These are phyloP conservation scores for Pungitius pungitius DNA, from an alignment of 2,113 vertebrate species.

Conservation along the genomic window DNA sequence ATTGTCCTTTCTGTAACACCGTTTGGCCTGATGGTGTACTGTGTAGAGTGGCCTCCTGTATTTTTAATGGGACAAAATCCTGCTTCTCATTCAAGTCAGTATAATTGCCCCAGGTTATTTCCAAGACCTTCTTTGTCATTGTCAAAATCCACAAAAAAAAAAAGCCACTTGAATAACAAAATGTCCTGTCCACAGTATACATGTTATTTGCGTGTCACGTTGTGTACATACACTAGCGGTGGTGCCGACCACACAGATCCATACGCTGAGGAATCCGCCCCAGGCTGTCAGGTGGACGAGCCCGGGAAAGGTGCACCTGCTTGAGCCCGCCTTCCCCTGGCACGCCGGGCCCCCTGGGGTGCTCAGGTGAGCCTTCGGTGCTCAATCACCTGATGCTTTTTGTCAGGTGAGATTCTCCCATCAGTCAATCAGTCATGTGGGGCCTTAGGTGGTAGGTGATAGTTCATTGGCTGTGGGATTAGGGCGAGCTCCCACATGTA, in stretches of 20 bases:
- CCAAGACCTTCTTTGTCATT: constrained; percentile 48
- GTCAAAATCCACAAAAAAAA: constrained; percentile 61
- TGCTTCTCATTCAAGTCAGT: constrained; percentile 58
- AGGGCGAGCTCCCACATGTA: constrained; percentile 76
- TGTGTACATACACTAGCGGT: constrained; percentile 24
- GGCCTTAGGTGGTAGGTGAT: constrained; percentile 73
- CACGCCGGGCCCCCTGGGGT: constrained; percentile 67
- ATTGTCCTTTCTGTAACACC: constrained; percentile 62
- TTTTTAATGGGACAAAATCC: constrained; percentile 70
- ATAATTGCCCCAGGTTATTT: constrained; percentile 58
- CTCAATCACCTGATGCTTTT: constrained; percentile 73
- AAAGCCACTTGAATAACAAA: constrained; percentile 68
- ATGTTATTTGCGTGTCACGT: constrained; percentile 27
- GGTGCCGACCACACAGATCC: constrained; percentile 64
- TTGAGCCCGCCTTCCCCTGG: constrained; percentile 44
- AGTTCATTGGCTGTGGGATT: constrained; percentile 71
- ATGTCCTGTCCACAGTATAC: constrained; percentile 52
- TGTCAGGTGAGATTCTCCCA: constrained; percentile 75
- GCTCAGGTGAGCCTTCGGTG: constrained; percentile 72
- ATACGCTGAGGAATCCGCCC: constrained; percentile 62
- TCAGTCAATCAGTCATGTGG: constrained; percentile 69
- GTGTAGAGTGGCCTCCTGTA: constrained; percentile 65
- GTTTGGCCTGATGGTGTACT: constrained; percentile 52
- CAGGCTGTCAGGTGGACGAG: constrained; percentile 74
- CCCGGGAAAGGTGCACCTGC: constrained; percentile 55